These are phyloP conservation scores for Tipula helvola DNA, from an alignment of 2,888 invertebrate genomes.

Conservation along the genomic window DNA sequence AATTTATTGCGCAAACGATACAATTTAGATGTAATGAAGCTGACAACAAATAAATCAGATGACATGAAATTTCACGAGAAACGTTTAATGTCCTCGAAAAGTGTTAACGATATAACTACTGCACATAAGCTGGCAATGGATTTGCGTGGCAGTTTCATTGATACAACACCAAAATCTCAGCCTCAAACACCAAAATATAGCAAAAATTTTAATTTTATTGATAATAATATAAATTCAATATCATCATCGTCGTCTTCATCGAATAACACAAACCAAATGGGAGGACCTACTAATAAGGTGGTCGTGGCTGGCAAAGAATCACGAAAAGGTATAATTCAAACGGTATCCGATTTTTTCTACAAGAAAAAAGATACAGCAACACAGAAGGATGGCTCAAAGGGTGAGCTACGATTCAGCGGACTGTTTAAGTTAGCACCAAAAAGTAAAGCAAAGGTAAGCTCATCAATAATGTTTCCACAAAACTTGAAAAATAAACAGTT, in stretches of 20 bases:
- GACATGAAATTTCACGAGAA: conserved; percentile 26
- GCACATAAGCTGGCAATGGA: conserved; percentile 19
- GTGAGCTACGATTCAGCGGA: conserved; percentile 37
- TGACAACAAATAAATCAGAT: conserved; percentile 19
- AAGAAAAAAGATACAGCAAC: conserved; percentile 48
- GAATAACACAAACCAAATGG: not conserved
- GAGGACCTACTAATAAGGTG: conserved; percentile 6
- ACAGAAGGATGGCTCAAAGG: conserved; percentile 56
- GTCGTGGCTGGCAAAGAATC: conserved; percentile 39
- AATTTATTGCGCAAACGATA: conserved; percentile 38
- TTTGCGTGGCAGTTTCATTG: not conserved
- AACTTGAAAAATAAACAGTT: not conserved
- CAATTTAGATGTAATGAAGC: conserved; percentile 22
- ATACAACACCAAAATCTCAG: not conserved
- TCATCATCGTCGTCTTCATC: not conserved
- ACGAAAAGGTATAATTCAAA: conserved; percentile 70
- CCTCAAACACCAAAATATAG: conserved; percentile 7
- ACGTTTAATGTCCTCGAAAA: conserved; percentile 34
- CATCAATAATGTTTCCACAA: not conserved
- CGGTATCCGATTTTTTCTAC: conserved; percentile 70
- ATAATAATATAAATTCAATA: not conserved
- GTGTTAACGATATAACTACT: conserved; percentile 32
- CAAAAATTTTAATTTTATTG: not conserved
- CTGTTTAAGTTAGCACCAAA: conserved; percentile 48
- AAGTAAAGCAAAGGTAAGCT: conserved; percentile 46